Evolutionary conservation across 2,113 vertebrate species (phyloP).

Genomic region (Strix aluco): DNA sequence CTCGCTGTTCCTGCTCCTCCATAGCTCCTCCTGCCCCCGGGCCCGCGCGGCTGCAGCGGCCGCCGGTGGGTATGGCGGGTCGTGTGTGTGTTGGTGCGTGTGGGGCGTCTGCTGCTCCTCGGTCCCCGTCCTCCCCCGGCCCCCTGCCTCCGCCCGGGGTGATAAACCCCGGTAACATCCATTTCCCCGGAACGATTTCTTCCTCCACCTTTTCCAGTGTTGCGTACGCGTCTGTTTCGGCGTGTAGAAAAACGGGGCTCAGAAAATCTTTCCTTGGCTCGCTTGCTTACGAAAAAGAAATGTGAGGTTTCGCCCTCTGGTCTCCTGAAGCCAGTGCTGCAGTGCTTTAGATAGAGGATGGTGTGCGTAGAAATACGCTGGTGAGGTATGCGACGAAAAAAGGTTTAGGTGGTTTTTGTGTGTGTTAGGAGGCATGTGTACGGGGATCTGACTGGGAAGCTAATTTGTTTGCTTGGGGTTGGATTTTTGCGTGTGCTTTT

Average conservation of each 20-base stretch:
- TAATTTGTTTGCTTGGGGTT: not conserved
- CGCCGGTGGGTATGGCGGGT: slow-evolving; percentile 67
- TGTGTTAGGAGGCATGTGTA: not conserved
- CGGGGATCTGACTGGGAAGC: not conserved
- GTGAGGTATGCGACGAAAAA: slow-evolving; percentile 22
- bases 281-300: not conserved
- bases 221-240: not conserved
- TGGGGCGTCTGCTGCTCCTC: not conserved
- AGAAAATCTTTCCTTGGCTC: not conserved
- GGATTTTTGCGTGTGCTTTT: not conserved
- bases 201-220: not conserved
- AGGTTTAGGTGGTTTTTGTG: not conserved
- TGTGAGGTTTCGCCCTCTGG: not conserved
- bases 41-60: slow-evolving; percentile 53
- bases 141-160: not conserved
- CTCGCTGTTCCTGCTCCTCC: slow-evolving; percentile 68
- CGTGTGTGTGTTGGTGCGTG: not conserved
- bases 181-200: fast-evolving
- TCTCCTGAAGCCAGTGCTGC: not conserved
- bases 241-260: not conserved
- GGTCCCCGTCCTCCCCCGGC: too few relatives aligned
- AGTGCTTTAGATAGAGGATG: not conserved
- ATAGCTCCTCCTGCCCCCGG: slow-evolving; percentile 50
- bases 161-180: not conserved
- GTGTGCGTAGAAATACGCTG: not conserved